A percentile compares a stretch with the other conserved stretches of the same genome.
phyloP scores from a whole-genome alignment of 2,888 invertebrate genomes.

The Parochlus steinenii region DNA sequence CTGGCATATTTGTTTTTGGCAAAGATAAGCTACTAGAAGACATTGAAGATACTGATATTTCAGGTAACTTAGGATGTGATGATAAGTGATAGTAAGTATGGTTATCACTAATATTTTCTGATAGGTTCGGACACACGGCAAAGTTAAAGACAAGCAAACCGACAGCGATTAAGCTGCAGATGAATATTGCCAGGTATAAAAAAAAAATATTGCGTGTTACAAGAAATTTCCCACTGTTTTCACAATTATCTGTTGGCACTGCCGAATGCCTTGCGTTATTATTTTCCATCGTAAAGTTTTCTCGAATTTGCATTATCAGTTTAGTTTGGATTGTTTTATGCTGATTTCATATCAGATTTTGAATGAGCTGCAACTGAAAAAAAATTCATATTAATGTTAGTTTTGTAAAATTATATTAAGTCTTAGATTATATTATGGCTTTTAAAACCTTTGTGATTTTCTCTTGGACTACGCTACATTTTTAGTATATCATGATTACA shows the following conservation, averaged over 20 bases:
- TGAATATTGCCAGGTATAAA: slow-evolving; percentile 43
- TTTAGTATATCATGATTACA: too few relatives aligned
- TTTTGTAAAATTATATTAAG: too few relatives aligned
- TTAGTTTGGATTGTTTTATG: too few relatives aligned
- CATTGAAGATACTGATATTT: slow-evolving; percentile 6
- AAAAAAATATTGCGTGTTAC: slow-evolving; percentile 38
- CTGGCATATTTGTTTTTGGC: slow-evolving; percentile 14
- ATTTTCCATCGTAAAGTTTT: slow-evolving; percentile 3
- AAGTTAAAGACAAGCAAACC: slow-evolving; percentile 63
- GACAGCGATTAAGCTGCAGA: slow-evolving; percentile 47
- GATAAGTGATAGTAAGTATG: slow-evolving; percentile 9
- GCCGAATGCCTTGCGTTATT: too few relatives aligned
- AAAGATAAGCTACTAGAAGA: slow-evolving; percentile 16
- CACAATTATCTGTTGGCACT: neutral
- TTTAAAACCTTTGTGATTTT: too few relatives aligned
- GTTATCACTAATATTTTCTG: slow-evolving; percentile 12
- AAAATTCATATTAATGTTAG: too few relatives aligned
- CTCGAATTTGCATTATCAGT: slow-evolving; percentile 1
- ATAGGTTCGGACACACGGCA: slow-evolving; percentile 42
- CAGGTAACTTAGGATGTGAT: slow-evolving; percentile 3
- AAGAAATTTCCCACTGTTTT: neutral
- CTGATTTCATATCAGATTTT: too few relatives aligned
- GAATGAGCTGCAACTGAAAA: too few relatives aligned
- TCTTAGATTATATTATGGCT: too few relatives aligned
- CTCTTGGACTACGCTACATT: too few relatives aligned